phyloP scores from a whole-genome alignment of 2,113 vertebrate genomes.

The Benitochromis conjunctus region DNA sequence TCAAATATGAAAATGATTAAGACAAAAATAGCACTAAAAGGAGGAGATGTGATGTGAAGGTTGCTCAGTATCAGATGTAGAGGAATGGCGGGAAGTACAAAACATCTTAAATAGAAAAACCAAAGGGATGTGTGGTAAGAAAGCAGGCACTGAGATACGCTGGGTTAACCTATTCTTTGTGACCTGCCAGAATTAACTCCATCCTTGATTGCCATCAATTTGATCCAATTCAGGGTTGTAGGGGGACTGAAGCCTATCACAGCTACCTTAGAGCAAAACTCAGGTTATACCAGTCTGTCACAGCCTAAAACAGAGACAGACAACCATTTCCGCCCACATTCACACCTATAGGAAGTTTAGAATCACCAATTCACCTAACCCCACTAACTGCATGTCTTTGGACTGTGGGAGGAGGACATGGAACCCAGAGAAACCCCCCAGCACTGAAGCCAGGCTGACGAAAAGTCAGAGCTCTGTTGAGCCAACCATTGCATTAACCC shows the following conservation, averaged over 20 bases:
- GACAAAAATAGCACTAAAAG: background rate
- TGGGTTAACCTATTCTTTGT: background rate
- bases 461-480: too few species aligned
- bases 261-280: background rate
- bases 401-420: background rate
- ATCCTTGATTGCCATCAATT: background rate
- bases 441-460: background rate
- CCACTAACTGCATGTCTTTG: background rate
- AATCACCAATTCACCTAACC: background rate
- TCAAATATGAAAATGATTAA: background rate
- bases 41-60: background rate
- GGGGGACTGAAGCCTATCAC: background rate
- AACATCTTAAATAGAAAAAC: background rate
- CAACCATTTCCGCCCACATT: background rate
- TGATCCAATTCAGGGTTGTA: background rate
- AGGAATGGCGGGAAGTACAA: background rate
- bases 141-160: background rate
- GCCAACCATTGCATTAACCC: too few species aligned
- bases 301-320: background rate
- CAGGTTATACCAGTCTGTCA: background rate
- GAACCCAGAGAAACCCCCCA: accelerated
- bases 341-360: background rate
- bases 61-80: background rate
- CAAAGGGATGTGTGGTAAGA: background rate
- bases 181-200: background rate